These are phyloP conservation scores for Lepus americanus DNA, from an alignment of 2,113 vertebrate species.

Conservation along the genomic window DNA sequence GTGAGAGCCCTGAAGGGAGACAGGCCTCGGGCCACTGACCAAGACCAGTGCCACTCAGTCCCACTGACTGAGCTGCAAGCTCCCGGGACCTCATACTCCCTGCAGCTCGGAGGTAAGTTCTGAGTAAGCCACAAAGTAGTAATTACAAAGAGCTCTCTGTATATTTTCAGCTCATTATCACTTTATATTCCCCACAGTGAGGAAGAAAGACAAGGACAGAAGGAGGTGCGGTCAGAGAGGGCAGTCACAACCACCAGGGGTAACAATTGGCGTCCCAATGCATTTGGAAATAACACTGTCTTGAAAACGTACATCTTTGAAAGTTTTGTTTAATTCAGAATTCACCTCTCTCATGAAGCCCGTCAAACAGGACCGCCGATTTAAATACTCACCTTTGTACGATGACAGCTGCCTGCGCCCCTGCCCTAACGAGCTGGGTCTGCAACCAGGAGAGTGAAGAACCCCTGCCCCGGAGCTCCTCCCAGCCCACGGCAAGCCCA, in stretches of 20 bases:
- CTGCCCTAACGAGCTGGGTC: not conserved
- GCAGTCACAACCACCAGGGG: not conserved
- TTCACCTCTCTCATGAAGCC: not conserved
- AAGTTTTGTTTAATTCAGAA: constrained; percentile 59
- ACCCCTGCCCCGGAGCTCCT: not conserved
- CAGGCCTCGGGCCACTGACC: not conserved
- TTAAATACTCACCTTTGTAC: not conserved
- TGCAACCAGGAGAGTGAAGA: not conserved
- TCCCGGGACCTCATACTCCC: not conserved
- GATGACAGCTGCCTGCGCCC: not conserved
- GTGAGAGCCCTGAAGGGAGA: not conserved
- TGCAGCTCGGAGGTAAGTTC: not conserved
- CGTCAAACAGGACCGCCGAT: not conserved
- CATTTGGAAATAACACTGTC: constrained; percentile 28
- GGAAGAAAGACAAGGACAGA: not conserved
- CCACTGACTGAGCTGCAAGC: not conserved
- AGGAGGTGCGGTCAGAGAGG: not conserved
- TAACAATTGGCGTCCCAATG: constrained; percentile 4
- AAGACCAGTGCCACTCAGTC: not conserved
- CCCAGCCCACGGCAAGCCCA: not conserved
- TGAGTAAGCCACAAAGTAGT: not conserved
- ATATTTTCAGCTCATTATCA: not conserved
- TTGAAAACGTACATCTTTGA: not conserved
- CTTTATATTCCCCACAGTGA: not conserved
- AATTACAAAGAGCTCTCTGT: not conserved